A percentile compares a stretch with the other conserved stretches of the same genome.
These are phyloP conservation scores for Drosophila rhopaloa DNA, from an alignment of 1,140 invertebrate species.

Conservation along the genomic window DNA sequence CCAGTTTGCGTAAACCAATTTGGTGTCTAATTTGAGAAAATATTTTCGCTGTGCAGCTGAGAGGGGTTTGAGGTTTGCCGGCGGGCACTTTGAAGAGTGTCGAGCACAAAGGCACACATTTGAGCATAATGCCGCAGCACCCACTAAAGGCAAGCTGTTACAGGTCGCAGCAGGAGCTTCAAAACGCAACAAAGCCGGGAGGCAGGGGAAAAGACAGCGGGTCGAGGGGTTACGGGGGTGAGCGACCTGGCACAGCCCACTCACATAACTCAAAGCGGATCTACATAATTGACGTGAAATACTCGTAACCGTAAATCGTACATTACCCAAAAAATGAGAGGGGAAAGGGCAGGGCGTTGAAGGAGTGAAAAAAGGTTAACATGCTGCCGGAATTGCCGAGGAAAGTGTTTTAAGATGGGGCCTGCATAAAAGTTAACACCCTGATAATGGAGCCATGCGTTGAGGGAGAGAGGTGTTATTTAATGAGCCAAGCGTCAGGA, in stretches of 20 bases:
- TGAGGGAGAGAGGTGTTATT: conserved; percentile 13
- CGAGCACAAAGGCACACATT: conserved; percentile 45
- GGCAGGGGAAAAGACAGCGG: conserved; percentile 12
- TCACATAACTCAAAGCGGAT: conserved; percentile 77
- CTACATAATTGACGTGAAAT: conserved; percentile 79
- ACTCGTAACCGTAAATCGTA: conserved; percentile 67
- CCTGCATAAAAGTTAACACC: conserved; percentile 62
- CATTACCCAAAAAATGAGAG: conserved; percentile 42
- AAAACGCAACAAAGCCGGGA: conserved; percentile 22
- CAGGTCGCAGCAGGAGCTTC: conserved; percentile 19
- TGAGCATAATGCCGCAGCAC: conserved; percentile 10
- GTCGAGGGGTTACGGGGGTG: conserved; percentile 1
- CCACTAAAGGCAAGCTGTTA: conserved; percentile 57
- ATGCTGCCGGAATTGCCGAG: conserved; percentile 52
- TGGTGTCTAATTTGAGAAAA: neutral
- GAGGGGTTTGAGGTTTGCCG: conserved; percentile 24
- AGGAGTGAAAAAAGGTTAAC: conserved; percentile 56
- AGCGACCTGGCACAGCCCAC: conserved; percentile 42
- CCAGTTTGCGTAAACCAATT: neutral
- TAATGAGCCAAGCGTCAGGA: conserved; percentile 29
- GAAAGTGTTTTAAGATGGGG: conserved; percentile 55
- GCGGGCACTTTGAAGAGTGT: conserved; percentile 33
- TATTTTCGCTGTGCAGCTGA: conserved; percentile 18
- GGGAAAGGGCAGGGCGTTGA: neutral
- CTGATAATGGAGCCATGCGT: conserved; percentile 49